Evolutionary conservation across 2,888 invertebrate genomes (phyloP).

Genomic region (Zhuqinia jingwanae): DNA sequence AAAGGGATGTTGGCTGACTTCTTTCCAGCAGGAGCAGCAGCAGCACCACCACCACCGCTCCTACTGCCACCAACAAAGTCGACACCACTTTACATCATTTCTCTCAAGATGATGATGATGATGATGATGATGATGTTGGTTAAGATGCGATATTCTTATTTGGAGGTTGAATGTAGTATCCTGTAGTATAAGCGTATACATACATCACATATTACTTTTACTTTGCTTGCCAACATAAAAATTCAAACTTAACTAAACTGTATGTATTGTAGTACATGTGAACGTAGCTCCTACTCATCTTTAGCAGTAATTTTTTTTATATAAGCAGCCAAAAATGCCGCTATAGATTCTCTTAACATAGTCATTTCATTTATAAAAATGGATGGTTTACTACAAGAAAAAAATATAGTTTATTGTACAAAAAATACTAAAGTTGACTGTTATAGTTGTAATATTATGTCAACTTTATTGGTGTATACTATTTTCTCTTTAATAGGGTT

Average conservation of each 20-base stretch:
- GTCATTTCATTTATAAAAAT: slow-evolving; percentile 40
- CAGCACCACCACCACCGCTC: background rate
- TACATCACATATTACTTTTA: background rate
- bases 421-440: slow-evolving; percentile 8
- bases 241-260: too few relatives aligned
- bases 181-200: background rate
- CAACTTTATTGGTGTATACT: slow-evolving; percentile 18
- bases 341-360: background rate
- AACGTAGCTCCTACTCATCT: background rate
- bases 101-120: slow-evolving; percentile 26
- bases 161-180: too few relatives aligned
- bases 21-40: too few relatives aligned
- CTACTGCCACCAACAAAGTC: slow-evolving; percentile 28
- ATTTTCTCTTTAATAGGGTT: slow-evolving; percentile 40
- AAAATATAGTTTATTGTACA: slow-evolving; percentile 29
- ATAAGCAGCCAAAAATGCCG: background rate
- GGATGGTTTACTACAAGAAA: slow-evolving; percentile 8
- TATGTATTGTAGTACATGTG: too few relatives aligned
- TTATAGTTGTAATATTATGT: background rate
- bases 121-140: slow-evolving; percentile 42
- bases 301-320: background rate
- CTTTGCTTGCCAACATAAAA: slow-evolving; percentile 24
- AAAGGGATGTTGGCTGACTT: slow-evolving; percentile 9
- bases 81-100: slow-evolving; percentile 60
- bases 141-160: background rate